Evolutionary conservation across 1,140 invertebrate genomes (phyloP).

Genomic region (Pseudobourletiella spinata): DNA sequence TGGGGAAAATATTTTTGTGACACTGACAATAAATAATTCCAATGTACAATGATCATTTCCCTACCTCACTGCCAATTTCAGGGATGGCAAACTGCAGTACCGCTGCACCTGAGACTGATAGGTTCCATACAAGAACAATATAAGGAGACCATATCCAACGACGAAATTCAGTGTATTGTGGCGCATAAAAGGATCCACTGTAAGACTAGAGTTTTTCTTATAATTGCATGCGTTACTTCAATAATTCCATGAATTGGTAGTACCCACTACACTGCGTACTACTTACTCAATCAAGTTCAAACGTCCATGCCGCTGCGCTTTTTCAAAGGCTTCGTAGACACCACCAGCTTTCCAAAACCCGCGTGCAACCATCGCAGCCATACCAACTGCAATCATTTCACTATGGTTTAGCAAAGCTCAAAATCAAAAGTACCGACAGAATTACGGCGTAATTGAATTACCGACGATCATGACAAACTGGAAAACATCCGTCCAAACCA

Average conservation of each 20-base stretch:
- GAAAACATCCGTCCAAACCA: conserved; percentile 31
- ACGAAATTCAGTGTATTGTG: conserved; percentile 21
- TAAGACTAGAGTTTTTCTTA: neutral
- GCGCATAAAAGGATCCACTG: conserved; percentile 13
- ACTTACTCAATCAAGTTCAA: conserved; percentile 10
- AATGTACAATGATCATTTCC: neutral
- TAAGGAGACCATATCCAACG: conserved; percentile 12
- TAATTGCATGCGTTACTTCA: neutral
- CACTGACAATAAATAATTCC: neutral
- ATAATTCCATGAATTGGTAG: neutral
- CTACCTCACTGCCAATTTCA: conserved; percentile 11
- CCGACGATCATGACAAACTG: conserved; percentile 28
- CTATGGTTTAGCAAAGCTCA: neutral
- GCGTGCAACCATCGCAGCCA: conserved; percentile 29
- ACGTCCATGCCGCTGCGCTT: conserved; percentile 26
- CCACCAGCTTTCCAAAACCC: conserved; percentile 2
- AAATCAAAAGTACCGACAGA: neutral
- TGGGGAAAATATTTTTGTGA: neutral
- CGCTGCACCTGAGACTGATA: conserved; percentile 24
- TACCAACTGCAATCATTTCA: conserved; percentile 11
- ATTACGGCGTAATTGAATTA: neutral
- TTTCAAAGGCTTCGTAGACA: conserved; percentile 17
- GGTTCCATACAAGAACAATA: conserved; percentile 1
- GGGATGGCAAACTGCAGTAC: conserved; percentile 20
- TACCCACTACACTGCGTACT: neutral